phyloP scores from a whole-genome alignment of 2,797 vertebrate genomes.

The Trematomus bernacchii region DNA sequence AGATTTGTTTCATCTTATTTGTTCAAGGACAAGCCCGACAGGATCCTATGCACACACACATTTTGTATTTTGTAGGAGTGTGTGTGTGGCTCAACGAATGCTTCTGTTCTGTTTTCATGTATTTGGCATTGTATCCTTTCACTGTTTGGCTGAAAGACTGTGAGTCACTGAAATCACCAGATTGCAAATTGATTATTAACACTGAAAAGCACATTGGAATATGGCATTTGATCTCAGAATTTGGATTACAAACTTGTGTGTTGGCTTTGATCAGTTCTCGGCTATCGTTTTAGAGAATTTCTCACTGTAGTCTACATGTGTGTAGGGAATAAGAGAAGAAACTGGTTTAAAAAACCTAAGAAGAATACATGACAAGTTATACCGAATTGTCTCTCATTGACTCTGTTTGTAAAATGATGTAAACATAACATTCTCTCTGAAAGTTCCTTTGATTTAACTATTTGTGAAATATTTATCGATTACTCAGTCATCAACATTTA shows the following conservation, averaged over 20 bases:
- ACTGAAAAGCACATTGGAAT: constrained; percentile 39
- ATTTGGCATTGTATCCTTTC: constrained; percentile 33
- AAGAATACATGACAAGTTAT: neutral
- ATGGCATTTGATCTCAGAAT: constrained; percentile 13
- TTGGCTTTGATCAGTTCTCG: constrained; percentile 11
- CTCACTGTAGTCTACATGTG: neutral
- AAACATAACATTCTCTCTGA: neutral
- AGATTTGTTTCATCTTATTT: constrained; percentile 8
- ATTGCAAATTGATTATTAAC: constrained; percentile 58
- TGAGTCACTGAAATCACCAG: constrained; percentile 44
- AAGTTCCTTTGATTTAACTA: neutral
- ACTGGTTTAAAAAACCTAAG: neutral
- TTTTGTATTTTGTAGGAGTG: neutral
- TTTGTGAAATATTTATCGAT: neutral
- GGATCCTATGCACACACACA: constrained; percentile 7
- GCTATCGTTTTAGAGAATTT: neutral
- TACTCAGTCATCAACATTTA: neutral
- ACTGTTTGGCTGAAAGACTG: constrained; percentile 27
- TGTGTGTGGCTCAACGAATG: constrained; percentile 10
- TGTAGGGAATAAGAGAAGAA: neutral
- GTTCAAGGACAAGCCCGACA: constrained; percentile 11
- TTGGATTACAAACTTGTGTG: constrained; percentile 3
- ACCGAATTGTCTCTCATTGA: neutral
- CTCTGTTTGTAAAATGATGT: neutral
- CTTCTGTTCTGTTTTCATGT: constrained; percentile 27